Evolutionary conservation across 2,888 invertebrate species (phyloP), one percentile per base, ranked within the genome.

Genomic region (Drosophila nr. medialis): DNA sequence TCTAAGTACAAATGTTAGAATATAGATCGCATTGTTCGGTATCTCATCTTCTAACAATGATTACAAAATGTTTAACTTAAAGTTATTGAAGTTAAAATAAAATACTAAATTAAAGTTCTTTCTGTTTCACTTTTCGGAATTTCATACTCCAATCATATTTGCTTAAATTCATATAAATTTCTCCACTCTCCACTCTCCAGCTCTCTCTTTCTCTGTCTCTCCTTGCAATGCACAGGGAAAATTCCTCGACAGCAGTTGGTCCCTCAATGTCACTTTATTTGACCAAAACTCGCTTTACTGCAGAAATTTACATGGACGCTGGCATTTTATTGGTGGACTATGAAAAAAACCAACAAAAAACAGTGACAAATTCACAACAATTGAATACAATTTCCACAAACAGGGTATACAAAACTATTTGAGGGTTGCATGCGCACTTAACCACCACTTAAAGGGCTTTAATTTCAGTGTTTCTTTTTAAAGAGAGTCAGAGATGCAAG

Each of bases 291-390:
- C 58, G 73, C 75, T 80, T 90, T 90, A 86, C 71, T 51, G 55
- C 70, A 62, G 58, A 86, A 83, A 91, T 91, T 90, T 83, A 83
- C 85, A 91, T 91, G 82, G 83, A 73, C 54, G 77, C 78, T 70
- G 72, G 64, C 69, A 78, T 89, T 90, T 89, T 88, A 91, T 91
- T 91, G 91, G 91, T 84, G 72, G 80, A 11, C 50, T 15, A n/a
- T 38, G 30, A 77, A 78, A 79, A 84, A 84, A 73, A 40, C 32
- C 18, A 29, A 29, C 7, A 77, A 77, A 74, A 77, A 81, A 76
- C 63, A 34, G 62, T 59, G 69, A 66, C 32, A 72, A 72, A 73
- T 45, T 60, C 65, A 59, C 70, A 78, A 63, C 67, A 72, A 70
- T 78, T 89, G 56, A 30, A 15, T 53, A 68, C 64, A 72, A 67